These are phyloP conservation scores for Orthochromis indermauri DNA, from an alignment of 2,113 vertebrate species.

Conservation along the genomic window DNA sequence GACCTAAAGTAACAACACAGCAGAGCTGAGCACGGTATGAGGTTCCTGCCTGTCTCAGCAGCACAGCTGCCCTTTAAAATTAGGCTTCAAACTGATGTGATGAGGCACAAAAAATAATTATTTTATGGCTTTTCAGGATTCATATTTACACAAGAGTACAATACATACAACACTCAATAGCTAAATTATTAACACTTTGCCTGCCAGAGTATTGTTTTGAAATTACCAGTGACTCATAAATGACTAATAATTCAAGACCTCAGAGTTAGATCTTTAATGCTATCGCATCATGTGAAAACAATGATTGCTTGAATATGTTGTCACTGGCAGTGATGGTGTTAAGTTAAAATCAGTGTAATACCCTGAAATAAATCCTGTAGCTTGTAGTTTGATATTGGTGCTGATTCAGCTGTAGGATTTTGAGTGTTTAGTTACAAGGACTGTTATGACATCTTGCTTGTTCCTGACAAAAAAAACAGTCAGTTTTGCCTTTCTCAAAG, in stretches of 20 bases:
- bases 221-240: neutral
- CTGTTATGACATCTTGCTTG: neutral
- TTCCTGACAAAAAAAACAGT: neutral
- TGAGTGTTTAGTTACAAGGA: too few species aligned
- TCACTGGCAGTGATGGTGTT: neutral
- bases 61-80: neutral
- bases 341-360: neutral
- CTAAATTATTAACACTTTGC: neutral
- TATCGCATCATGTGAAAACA: neutral
- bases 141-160: neutral
- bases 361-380: neutral
- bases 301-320: neutral
- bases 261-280: neutral
- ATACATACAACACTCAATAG: neutral
- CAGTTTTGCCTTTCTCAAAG: neutral
- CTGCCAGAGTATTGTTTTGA: neutral
- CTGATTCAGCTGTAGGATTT: neutral
- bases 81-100: neutral
- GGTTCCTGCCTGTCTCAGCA: slow-evolving; percentile 13
- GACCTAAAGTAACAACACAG: neutral
- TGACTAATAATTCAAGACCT: neutral
- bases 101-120: neutral
- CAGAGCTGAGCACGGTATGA: neutral
- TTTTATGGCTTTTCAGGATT: neutral
- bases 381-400: neutral